Percentiles rank a stretch among this genome's conserved stretches.
Conservation (phyloP, 1,140 invertebrate genomes). For the Thrips palmi region DNA sequence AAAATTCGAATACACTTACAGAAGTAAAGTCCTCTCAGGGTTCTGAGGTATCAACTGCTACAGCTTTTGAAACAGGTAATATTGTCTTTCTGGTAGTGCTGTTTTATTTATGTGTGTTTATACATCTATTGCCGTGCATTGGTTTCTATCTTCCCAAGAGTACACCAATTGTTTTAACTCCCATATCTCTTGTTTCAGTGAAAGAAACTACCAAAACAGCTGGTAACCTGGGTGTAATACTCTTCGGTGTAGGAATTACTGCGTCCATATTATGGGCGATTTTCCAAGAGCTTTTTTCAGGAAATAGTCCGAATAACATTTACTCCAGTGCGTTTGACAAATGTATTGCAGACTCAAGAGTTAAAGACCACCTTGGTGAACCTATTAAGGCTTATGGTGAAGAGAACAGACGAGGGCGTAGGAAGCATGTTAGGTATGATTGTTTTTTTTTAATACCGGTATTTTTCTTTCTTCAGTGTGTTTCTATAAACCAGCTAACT, state of each 20-base stretch:
- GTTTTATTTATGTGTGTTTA: too few relatives aligned
- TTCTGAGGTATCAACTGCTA: too few relatives aligned
- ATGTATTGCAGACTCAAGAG: constrained; percentile 44
- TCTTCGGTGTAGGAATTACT: constrained; percentile 56
- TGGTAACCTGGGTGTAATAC: constrained; percentile 61
- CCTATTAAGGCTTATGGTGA: constrained; percentile 82
- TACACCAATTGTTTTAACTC: too few relatives aligned
- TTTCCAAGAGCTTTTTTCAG: constrained; percentile 71
- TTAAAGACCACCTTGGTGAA: constrained; percentile 56
- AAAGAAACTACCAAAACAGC: constrained; percentile 75
- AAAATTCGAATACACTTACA: too few relatives aligned
- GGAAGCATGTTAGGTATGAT: constrained; percentile 37
- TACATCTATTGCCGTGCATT: too few relatives aligned
- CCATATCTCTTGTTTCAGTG: too few relatives aligned
- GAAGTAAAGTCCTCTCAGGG: too few relatives aligned
- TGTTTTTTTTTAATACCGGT: constrained; percentile 19
- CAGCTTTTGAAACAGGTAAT: too few relatives aligned
- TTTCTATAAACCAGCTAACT: not conserved
- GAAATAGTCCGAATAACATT: constrained; percentile 65
- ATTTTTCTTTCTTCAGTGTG: not conserved
- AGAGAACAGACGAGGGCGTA: constrained; percentile 53
- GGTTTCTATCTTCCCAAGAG: too few relatives aligned
- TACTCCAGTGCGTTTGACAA: constrained; percentile 59
- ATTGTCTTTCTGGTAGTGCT: too few relatives aligned
- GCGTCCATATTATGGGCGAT: constrained; percentile 63